Percentiles rank a stretch among this genome's conserved stretches.
These are phyloP conservation scores for Falco rusticolus DNA, from an alignment of 2,797 vertebrate species.

Conservation along the genomic window DNA sequence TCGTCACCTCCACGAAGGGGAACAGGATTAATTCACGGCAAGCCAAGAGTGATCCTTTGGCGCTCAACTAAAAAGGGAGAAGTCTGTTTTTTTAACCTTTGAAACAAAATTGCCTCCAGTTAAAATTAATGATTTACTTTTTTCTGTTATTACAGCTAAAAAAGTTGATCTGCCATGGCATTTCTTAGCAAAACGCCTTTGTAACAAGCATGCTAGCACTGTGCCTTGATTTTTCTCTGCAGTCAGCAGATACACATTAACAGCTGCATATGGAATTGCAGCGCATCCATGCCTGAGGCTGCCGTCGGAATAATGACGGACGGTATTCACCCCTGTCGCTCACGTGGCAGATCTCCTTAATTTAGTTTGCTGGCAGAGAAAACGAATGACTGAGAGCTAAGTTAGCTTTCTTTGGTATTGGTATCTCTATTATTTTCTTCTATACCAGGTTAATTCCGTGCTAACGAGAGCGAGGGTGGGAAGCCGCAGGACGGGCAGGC, in stretches of 20 bases:
- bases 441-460: neutral
- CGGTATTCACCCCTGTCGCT: neutral
- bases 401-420: neutral
- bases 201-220: neutral
- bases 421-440: neutral
- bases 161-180: accelerated
- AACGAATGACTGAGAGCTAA: neutral
- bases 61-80: neutral
- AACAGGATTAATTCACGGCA: accelerated
- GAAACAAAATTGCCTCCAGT: neutral
- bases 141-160: neutral
- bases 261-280: neutral
- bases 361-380: neutral
- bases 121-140: neutral
- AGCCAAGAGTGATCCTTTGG: neutral
- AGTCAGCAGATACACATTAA: neutral
- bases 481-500: neutral
- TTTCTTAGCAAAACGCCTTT: neutral
- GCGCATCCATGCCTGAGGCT: neutral
- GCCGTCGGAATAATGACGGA: neutral
- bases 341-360: neutral
- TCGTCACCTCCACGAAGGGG: neutral
- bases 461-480: neutral
- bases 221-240: neutral
- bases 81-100: neutral